Base-by-base conservation (phyloP, 2,113 vertebrate genomes). In the Ceyx margarethae region DNA sequence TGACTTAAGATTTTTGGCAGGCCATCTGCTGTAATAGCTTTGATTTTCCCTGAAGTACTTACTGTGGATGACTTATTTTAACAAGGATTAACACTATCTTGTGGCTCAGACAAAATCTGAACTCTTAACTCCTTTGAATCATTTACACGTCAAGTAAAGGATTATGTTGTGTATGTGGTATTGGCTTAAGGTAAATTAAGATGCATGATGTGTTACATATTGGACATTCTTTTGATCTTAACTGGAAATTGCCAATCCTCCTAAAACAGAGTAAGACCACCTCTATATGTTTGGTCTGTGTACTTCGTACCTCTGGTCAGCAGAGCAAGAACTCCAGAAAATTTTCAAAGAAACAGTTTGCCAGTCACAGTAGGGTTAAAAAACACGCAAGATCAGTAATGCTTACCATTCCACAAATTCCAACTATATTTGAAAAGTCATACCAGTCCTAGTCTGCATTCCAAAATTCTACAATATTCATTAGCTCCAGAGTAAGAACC, bases 1-100 rank as follows among this genome's bases (percentile, higher is more conserved):
- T 92, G 66, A 94, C 84, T 93, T 91, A 92, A 93, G 75, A 91
- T 84, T 96, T 95, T 87, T 94, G 95, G 95, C 94, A 97, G 75
- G 89, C 56, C 64, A 53, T 94, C 46, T 86, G 33, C 57, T 56
- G 50, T 96, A 96, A 95, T 94, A 96, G 94, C 84, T 97, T 90
- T 94, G 83, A 95, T 87, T 81, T 96, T 94, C 88, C 91, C 91
- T 84, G 65, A 93, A 94, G 92, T 91, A 93, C 94, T 85, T 90
- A 81, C 8, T 86, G 75, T 57, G 48, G 92, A 89, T 87, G 64
- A 94, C 87, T 96, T 96, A 93, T 68, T 95, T 90, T 82, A 96
- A 89, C 57, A 81, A 66, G 82, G 94, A 91, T 92, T 95, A 96
- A 88, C 76, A 75, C 57, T 84, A 92, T 65, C 28, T 76, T 60